phyloP scores from a whole-genome alignment of 2,113 vertebrate species.

The Boulengeromyrus knoepffleri region DNA sequence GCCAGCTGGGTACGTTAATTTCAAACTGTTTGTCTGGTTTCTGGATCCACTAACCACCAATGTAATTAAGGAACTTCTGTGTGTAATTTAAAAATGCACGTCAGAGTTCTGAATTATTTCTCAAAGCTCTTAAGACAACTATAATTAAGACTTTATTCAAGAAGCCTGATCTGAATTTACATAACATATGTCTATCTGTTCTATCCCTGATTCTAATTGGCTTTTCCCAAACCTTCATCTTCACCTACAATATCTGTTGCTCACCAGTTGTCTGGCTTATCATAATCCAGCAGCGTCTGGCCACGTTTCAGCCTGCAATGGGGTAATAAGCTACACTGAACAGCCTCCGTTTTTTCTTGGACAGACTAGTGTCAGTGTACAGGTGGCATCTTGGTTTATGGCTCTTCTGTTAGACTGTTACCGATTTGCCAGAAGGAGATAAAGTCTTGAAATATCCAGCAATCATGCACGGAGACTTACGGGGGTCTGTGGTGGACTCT shows the following conservation, averaged over 20 bases:
- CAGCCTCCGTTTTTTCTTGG: neutral
- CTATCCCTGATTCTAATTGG: neutral
- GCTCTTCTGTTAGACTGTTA: neutral
- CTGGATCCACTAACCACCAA: neutral
- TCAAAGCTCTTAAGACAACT: neutral
- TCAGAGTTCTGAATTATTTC: neutral
- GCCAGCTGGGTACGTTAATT: neutral
- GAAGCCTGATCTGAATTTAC: neutral
- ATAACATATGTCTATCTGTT: neutral
- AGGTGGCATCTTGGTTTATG: neutral
- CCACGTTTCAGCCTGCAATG: neutral
- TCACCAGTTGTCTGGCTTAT: neutral
- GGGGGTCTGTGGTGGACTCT: neutral
- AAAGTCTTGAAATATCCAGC: neutral
- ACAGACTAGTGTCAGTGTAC: neutral
- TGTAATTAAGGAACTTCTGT: neutral
- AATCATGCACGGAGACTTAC: neutral
- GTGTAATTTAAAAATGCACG: neutral
- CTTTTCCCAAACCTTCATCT: neutral
- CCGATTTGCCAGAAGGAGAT: neutral
- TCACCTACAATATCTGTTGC: neutral
- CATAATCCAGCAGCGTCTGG: neutral
- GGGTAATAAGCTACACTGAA: neutral
- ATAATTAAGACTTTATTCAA: neutral
- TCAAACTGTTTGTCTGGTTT: neutral